Evolutionary conservation across 1,140 invertebrate genomes (phyloP).

Genomic region (Drosophila ogumai): DNA sequence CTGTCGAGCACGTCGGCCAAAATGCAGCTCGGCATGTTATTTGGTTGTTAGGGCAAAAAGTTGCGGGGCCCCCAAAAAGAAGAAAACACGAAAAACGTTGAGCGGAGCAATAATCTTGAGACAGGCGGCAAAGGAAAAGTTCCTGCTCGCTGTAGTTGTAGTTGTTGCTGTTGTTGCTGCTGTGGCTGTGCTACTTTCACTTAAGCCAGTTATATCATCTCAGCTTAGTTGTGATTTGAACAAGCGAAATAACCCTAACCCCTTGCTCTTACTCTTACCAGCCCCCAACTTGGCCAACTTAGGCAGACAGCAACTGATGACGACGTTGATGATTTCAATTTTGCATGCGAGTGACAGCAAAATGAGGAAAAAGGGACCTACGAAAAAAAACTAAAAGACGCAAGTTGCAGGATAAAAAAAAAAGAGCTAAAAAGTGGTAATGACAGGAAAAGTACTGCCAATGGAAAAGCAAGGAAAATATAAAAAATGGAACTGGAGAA

Average conservation of each 20-base stretch:
- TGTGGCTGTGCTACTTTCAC: constrained; percentile 46
- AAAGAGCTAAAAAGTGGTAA: constrained; percentile 49
- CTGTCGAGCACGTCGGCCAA: constrained; percentile 43
- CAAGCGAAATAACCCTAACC: constrained; percentile 17
- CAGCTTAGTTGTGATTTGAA: constrained; percentile 57
- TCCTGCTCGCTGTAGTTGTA: background rate
- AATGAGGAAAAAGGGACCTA: constrained; percentile 28
- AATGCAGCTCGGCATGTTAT: constrained; percentile 58
- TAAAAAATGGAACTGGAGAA: background rate
- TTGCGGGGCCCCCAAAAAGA: constrained; percentile 28
- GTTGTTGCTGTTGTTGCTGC: background rate
- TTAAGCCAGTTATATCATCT: constrained; percentile 63
- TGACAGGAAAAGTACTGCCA: constrained; percentile 61
- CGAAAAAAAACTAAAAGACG: constrained; percentile 19
- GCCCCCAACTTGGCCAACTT: background rate
- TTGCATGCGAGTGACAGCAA: constrained; percentile 60
- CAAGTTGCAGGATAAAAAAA: constrained; percentile 30
- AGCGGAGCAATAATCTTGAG: constrained; percentile 62
- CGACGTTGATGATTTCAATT: constrained; percentile 69
- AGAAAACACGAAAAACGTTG: constrained; percentile 51
- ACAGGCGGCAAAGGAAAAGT: constrained; percentile 32
- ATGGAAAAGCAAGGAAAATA: constrained; percentile 38
- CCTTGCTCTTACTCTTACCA: background rate
- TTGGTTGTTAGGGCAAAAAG: constrained; percentile 59
- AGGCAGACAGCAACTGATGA: constrained; percentile 50